Percentiles rank a stretch among this genome's conserved stretches.
These are phyloP conservation scores for Leptocoma aspasia DNA, from an alignment of 2,113 vertebrate genomes.

Conservation along the genomic window DNA sequence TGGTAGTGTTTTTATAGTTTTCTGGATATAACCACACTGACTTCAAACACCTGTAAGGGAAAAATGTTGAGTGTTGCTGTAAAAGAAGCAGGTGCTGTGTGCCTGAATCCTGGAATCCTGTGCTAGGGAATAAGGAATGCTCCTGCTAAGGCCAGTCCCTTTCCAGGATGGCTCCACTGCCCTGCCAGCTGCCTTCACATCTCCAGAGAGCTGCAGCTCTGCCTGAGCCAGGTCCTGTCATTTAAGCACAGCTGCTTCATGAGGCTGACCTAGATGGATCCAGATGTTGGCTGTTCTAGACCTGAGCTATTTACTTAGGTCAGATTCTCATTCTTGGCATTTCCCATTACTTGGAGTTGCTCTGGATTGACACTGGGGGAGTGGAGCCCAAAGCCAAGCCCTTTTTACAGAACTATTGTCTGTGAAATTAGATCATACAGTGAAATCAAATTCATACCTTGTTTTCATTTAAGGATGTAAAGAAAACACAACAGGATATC, in stretches of 20 bases:
- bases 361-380: neutral
- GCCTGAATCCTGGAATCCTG: neutral
- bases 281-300: neutral
- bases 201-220: neutral
- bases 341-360: neutral
- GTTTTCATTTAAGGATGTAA: neutral
- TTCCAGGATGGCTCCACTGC: neutral
- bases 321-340: neutral
- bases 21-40: neutral
- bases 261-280: neutral
- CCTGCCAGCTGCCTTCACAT: neutral
- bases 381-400: neutral
- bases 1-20: neutral
- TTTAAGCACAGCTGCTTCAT: neutral
- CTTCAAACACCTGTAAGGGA: neutral
- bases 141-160: neutral
- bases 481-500: neutral
- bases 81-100: neutral
- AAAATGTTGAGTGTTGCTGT: accelerated
- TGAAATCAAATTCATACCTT: neutral
- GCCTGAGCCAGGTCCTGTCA: neutral
- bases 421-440: neutral
- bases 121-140: neutral
- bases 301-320: neutral
- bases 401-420: neutral